Evolutionary conservation across 1,140 invertebrate genomes (phyloP), one percentile per base, ranked within the genome.

Genomic region (Melanaphis sacchari): DNA sequence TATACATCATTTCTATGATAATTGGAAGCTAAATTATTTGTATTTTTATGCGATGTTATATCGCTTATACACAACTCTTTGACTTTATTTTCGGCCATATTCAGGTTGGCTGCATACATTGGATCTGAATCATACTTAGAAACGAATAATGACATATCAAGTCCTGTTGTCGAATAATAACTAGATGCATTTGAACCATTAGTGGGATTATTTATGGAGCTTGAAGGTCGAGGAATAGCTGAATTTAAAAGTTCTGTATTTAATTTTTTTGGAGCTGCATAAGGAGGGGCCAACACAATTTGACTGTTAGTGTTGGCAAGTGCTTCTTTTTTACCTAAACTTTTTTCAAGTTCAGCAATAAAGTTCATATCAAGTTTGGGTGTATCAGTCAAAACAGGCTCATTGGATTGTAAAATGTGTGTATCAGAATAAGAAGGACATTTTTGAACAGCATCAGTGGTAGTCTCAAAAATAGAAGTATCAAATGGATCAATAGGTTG

Each of bases 281-380:
- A 52, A 0, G 96, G 96, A 38, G 96, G 96, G 85, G 94, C 94
- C 2, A 96, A 91, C 18, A 95, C 94, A 3, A 96, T 96, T 59
- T 96, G 95, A 0, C 94, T 94, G 54, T 94, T 94, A 90, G 95
- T 96, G 94, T 96, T 96, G 93, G 96, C 95, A 81, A 94, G 93
- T 36, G 96, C 95, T 89, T 96, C 96, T 88, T 95, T 96, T 54
- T 95, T 95, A 0, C 96, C 96, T 43, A 97, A 94, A 94, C 96
- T 96, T 94, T 97, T 97, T 94, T 97, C 96, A 82, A 97, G 94
- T 94, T 97, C 96, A 0, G 96, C 96, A 15, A 97, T 95, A 90
- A 97, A 96, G 4, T 95, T 95, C 2, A 96, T 95, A 94, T 97
- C 96, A n/a, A 96, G 94, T 94, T 95, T 95, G 0, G 94, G 49